A percentile compares a stretch with the other conserved stretches of the same genome.
phyloP scores from a whole-genome alignment of 2,797 vertebrate genomes.

The Oreochromis grahami region DNA sequence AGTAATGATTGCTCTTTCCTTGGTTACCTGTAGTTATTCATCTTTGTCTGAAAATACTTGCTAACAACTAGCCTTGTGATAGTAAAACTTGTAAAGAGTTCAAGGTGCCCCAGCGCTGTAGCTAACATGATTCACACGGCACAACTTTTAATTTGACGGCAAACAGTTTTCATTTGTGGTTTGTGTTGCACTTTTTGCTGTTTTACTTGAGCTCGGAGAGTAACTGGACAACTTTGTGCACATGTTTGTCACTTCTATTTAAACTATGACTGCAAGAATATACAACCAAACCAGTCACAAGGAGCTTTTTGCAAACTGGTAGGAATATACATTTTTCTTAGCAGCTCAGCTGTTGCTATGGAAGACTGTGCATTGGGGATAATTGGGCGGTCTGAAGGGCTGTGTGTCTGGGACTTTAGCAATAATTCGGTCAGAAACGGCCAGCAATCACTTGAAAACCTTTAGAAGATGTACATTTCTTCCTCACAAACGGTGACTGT shows the following conservation, averaged over 20 bases:
- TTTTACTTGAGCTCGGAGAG: background rate
- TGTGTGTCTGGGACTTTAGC: background rate
- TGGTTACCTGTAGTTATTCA: background rate
- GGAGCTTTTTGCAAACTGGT: background rate
- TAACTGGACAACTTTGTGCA: background rate
- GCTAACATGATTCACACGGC: background rate
- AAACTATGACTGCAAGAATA: background rate
- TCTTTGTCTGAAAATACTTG: background rate
- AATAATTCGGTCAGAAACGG: background rate
- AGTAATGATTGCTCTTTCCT: background rate
- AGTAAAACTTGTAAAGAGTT: background rate
- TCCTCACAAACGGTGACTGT: too few species aligned
- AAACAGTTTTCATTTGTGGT: background rate
- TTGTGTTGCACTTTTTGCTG: background rate
- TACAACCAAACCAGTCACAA: background rate
- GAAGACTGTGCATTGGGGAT: background rate
- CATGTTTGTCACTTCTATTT: background rate
- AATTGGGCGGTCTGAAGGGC: background rate
- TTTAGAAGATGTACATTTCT: too few species aligned
- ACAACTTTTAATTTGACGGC: background rate
- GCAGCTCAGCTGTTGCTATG: background rate
- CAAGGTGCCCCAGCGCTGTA: accelerated
- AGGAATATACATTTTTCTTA: background rate
- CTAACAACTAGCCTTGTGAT: background rate
- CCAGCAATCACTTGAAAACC: background rate